Evolutionary conservation across 2,888 invertebrate genomes (phyloP), one percentile per base, ranked within the genome.

Genomic region (Galerucella calmariensis): DNA sequence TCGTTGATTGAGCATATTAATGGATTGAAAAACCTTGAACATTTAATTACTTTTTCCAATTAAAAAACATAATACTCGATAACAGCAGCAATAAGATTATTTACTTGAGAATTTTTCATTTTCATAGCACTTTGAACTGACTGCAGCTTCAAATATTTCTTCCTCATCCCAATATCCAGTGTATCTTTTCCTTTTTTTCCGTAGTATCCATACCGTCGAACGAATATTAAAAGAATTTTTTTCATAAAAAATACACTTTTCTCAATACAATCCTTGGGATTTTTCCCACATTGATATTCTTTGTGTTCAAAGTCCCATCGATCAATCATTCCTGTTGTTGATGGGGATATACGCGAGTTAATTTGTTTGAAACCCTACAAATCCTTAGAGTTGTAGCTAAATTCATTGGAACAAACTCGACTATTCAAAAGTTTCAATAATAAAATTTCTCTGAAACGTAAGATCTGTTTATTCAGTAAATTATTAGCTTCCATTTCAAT

Each of bases 401-500:
- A 71, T 53, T 71, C 44, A 65, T 46, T 3, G 46, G 14, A 6
- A 62, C 27, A 53, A 63, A 70, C 51, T 63, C 51, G 63, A 41
- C 61, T 70, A 63, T 51, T 70, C 69, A 46, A 48, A 69, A 70
- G 63, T 63, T 69, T 70, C 41, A 70, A 70, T 63, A 41, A 56
- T 65, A 71, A 65, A 65, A 65, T 71, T 20, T 53, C 62, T 71
- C 41, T 51, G 27, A 56, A 71, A 56, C 70, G 44, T 71, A 63
- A 71, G 44, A 10, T 58, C 5, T 35, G 5, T 35, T 35, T 35
- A 35, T 35, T 35, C 35, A 35, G 5, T 35, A 5, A 35, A 27
- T 27, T 27, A 27, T 27, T 27, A 27, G 27, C 27, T 27, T 27
- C 4, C 2, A 27, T 27, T 2, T 27, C 27, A 27, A 9, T 48